Conservation (phyloP, 2,113 vertebrate genomes). For the Coryphaenoides rupestris region DNA sequence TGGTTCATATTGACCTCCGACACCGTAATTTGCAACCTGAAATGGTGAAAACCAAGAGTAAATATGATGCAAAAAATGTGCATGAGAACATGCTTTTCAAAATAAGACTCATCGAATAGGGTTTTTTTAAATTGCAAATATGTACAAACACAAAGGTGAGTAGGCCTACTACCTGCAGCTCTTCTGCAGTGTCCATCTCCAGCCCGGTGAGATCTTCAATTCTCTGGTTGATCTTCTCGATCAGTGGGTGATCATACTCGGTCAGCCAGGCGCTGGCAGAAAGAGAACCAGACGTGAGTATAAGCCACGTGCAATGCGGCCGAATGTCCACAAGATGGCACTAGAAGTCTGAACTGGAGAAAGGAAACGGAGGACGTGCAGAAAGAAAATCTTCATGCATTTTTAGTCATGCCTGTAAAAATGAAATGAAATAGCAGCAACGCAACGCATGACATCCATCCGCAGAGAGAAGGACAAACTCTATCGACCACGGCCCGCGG, state of each 20-base stretch:
- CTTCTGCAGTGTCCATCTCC: slow-evolving; percentile 94
- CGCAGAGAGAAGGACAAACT: neutral
- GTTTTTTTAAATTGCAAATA: neutral
- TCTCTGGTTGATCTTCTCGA: slow-evolving; percentile 85
- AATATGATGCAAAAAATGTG: too few species aligned
- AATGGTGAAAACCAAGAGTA: slow-evolving; percentile 21
- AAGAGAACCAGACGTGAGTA: slow-evolving; percentile 3
- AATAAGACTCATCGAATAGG: neutral
- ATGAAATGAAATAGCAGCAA: slow-evolving; percentile 10
- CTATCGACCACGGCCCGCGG: slow-evolving; percentile 6
- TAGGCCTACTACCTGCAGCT: slow-evolving; percentile 86
- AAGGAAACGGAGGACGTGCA: slow-evolving; percentile 23
- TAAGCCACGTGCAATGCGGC: neutral
- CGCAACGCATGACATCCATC: neutral
- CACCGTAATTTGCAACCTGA: slow-evolving; percentile 85
- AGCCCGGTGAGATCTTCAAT: slow-evolving; percentile 92
- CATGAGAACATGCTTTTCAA: neutral
- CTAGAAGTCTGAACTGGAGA: slow-evolving; percentile 12
- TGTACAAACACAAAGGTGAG: neutral
- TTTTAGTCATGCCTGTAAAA: neutral
- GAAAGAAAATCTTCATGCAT: slow-evolving; percentile 1
- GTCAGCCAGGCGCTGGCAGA: slow-evolving; percentile 88
- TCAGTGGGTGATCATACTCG: slow-evolving; percentile 84
- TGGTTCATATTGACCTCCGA: slow-evolving; percentile 87
- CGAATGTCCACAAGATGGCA: slow-evolving; percentile 46